Evolutionary conservation across 1,140 invertebrate genomes (phyloP), one percentile per base, ranked within the genome.

Genomic region (Acromyrmex echinatior): DNA sequence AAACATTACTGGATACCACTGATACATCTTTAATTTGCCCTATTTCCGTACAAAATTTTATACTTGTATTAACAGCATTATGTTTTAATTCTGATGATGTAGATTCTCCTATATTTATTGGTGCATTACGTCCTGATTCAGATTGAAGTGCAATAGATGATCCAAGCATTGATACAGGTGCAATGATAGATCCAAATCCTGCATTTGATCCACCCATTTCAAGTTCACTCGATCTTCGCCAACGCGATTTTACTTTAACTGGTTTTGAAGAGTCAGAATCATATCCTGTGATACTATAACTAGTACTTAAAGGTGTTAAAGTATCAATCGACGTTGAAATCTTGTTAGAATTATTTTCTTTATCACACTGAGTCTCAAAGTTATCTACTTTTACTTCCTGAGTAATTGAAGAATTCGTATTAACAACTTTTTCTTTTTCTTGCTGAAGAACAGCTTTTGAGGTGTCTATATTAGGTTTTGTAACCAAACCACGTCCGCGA

Each of bases 241-340:
- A 98, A 35, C 98, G 95, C 6, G 98, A 98, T 94, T 98, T 98
- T 0, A 98, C 97, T 96, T 98, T 98, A 7, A 98, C 97, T 2
- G 97, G 97, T 95, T 97, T 97, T 58, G 96, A 96, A 6, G 94
- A 93, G 56, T 96, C 96, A 25, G 95, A 94, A 85, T 95, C 94
- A 49, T 95, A 95, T 31, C 95, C 95, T 16, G 92, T 91, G 18
- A 86, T 82, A 53, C 86, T 89, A 16, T 82, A 92, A 66, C 51
- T 78, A n/a, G 91, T 56, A 25, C 87, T 79, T 18, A 91, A 76
- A 5, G 93, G 88, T 2, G 92, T 90, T 14, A 90, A 80, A 35
- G 90, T 91, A 53, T 95, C 94, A 25, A 91, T 82, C 0, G 91
- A 63, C 6, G 82, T 77, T 1, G 80, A 35, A 1, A 89, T 73